Conservation (phyloP, 2,888 invertebrate species). For the Automeris io region DNA sequence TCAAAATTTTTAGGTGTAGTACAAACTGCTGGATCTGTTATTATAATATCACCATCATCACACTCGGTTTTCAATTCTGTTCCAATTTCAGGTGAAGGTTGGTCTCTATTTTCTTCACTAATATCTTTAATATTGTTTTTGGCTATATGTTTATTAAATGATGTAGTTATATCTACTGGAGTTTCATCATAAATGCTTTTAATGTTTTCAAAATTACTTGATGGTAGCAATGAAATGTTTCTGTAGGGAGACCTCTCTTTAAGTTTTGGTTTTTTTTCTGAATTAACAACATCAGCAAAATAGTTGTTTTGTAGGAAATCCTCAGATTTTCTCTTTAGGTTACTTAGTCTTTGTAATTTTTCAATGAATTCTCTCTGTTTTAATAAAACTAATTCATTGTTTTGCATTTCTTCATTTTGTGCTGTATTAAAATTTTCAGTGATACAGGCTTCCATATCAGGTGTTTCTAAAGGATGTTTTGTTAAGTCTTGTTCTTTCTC, state of each 20-base stretch:
- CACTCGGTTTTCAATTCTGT: conserved; percentile 66
- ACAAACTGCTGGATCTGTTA: conserved; percentile 62
- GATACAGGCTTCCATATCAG: conserved; percentile 45
- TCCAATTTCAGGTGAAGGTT: conserved; percentile 32
- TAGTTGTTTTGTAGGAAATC: conserved; percentile 65
- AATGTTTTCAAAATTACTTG: conserved; percentile 46
- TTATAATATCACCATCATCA: conserved; percentile 66
- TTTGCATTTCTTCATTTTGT: conserved; percentile 42
- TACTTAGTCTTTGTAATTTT: conserved; percentile 61
- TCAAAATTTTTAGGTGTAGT: conserved; percentile 57
- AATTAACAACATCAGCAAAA: conserved; percentile 48
- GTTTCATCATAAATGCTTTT: conserved; percentile 57
- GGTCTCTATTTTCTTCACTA: conserved; percentile 43
- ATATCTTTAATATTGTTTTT: conserved; percentile 36
- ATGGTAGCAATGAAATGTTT: conserved; percentile 40
- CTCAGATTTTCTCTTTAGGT: conserved; percentile 67
- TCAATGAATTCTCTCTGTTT: conserved; percentile 66
- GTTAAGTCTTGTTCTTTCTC: conserved; percentile 51
- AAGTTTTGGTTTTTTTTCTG: conserved; percentile 61
- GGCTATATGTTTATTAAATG: conserved; percentile 41
- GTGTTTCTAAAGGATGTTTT: conserved; percentile 42
- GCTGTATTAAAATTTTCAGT: conserved; percentile 47
- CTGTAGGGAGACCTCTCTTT: conserved; percentile 50
- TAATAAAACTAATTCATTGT: conserved; percentile 45
- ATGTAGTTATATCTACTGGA: conserved; percentile 48